A percentile compares a stretch with the other conserved stretches of the same genome.
Evolutionary conservation across 2,113 vertebrate genomes (phyloP).

Genomic region (Bubo scandiacus): DNA sequence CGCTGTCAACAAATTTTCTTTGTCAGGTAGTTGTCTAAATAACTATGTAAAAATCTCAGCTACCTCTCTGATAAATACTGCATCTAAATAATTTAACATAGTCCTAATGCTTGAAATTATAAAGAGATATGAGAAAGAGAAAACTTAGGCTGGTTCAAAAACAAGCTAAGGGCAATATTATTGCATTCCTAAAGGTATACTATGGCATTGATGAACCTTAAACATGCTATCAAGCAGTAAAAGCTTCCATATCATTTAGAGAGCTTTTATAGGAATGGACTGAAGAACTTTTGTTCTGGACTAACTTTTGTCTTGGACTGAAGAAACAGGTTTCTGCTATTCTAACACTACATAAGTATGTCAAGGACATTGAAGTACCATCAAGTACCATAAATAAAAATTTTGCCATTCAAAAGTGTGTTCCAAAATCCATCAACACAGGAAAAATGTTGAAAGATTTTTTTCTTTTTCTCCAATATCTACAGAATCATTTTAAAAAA

Average conservation of each 20-base stretch:
- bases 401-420: background rate
- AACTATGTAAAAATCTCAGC: background rate
- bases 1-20: background rate
- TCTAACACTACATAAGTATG: background rate
- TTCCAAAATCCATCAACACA: background rate
- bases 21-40: background rate
- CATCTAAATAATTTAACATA: constrained; percentile 37
- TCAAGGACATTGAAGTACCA: background rate
- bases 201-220: background rate
- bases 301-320: background rate
- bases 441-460: background rate
- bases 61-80: background rate
- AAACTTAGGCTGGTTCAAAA: background rate
- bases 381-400: background rate
- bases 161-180: background rate
- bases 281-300: no score
- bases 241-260: background rate
- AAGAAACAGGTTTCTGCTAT: background rate
- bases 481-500: background rate
- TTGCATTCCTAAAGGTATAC: background rate
- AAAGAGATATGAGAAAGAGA: background rate
- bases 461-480: background rate
- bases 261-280: background rate
- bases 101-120: constrained; percentile 1
- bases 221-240: background rate